phyloP scores from a whole-genome alignment of 2,113 vertebrate species.

The Capreolus pygargus region DNA sequence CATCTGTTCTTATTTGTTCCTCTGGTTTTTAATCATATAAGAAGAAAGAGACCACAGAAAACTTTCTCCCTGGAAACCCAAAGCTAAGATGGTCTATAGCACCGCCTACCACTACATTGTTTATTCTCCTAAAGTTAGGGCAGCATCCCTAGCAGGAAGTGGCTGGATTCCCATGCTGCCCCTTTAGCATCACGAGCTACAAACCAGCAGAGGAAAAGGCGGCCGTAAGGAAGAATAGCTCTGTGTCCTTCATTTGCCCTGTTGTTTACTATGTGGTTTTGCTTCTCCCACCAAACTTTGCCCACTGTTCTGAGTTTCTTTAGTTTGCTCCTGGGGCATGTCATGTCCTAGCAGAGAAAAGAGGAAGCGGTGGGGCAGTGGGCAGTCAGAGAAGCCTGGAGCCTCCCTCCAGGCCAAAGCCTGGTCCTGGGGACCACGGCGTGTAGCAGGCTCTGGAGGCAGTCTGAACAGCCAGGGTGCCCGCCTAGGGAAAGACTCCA shows the following conservation, averaged over 20 bases:
- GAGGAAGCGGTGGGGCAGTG: no score
- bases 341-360: not conserved
- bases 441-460: not conserved
- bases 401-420: not conserved
- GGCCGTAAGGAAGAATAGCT: not conserved
- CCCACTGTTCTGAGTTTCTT: not conserved
- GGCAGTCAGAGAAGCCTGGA: not conserved
- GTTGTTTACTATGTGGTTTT: not conserved
- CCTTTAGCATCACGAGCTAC: not conserved
- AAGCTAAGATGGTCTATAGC: not conserved
- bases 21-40: not conserved
- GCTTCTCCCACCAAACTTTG: not conserved
- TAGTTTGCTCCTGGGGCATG: not conserved
- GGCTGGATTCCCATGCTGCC: not conserved
- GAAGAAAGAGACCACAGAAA: not conserved
- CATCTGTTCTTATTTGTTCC: not conserved
- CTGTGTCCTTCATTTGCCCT: not conserved
- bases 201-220: not conserved
- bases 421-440: not conserved
- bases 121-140: not conserved
- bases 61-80: not conserved
- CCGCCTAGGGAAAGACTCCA: not conserved
- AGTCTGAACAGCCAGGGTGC: not conserved
- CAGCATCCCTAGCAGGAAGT: accelerated
- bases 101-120: no score